Conservation (phyloP, 2,888 invertebrate genomes). For the Cataglyphis rosenhaueri region DNA sequence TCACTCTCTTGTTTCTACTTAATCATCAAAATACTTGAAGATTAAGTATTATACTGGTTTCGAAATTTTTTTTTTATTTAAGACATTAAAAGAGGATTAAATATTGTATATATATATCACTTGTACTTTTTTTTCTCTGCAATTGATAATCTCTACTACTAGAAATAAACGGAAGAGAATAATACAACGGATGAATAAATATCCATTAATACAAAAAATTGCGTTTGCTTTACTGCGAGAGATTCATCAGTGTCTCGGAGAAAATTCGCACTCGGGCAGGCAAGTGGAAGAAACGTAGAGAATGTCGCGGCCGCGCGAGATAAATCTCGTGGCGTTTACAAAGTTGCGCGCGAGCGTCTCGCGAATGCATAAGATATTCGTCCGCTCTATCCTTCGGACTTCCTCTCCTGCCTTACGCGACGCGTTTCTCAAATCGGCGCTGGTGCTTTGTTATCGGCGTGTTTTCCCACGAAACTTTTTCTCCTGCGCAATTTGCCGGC, state of each 20-base stretch:
- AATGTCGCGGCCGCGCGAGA: conserved; percentile 11
- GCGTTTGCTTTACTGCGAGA: neutral
- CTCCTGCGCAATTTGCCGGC: conserved; percentile 49
- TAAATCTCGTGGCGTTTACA: conserved; percentile 43
- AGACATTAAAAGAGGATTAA: neutral
- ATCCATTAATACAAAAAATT: neutral
- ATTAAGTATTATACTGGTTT: neutral
- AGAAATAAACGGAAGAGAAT: neutral
- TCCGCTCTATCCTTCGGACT: conserved; percentile 24
- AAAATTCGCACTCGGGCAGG: neutral
- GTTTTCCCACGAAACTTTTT: conserved; percentile 47
- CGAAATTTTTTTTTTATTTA: neutral
- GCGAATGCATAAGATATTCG: conserved; percentile 55
- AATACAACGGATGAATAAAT: neutral
- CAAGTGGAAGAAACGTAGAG: neutral
- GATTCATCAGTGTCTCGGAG: neutral
- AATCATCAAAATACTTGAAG: neutral
- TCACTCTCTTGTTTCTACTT: conserved; percentile 5
- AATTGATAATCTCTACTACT: neutral
- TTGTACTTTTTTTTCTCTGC: neutral
- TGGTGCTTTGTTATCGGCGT: conserved; percentile 51
- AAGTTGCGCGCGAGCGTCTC: conserved; percentile 28
- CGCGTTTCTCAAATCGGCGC: conserved; percentile 47
- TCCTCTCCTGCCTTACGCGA: conserved; percentile 40
- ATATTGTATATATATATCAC: neutral